Evolutionary conservation across 2,888 invertebrate genomes (phyloP).

Genomic region (Dryobotodes eremita): DNA sequence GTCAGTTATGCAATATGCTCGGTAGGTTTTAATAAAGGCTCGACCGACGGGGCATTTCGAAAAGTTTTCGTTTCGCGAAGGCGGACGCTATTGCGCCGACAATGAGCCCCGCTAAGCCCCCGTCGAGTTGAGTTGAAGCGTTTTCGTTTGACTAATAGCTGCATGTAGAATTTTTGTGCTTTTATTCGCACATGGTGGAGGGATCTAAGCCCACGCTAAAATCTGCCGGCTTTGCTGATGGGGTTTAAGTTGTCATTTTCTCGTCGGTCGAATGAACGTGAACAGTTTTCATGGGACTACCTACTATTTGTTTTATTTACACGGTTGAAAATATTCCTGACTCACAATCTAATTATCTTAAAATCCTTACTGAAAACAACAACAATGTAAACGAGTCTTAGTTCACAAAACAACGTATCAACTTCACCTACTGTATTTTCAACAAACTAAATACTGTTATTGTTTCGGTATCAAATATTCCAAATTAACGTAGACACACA

Average conservation of each 20-base stretch:
- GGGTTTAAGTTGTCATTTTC: conserved; percentile 44
- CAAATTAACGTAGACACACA: conserved; percentile 48
- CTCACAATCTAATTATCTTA: not conserved
- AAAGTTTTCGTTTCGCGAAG: conserved; percentile 89
- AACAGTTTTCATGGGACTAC: not conserved
- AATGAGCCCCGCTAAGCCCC: conserved; percentile 82
- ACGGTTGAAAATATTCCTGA: not conserved
- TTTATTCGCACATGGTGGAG: conserved; percentile 62
- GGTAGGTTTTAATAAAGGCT: conserved; percentile 89
- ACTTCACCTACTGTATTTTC: not conserved
- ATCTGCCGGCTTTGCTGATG: conserved; percentile 27
- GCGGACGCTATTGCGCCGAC: conserved; percentile 84
- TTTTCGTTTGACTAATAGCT: conserved; percentile 79
- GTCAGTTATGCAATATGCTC: conserved; percentile 88
- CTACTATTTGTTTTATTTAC: not conserved
- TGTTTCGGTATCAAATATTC: conserved; percentile 34
- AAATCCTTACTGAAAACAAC: not conserved
- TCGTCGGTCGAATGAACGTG: conserved; percentile 1
- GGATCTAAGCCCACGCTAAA: conserved; percentile 52
- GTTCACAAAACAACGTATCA: not conserved
- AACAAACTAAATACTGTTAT: conserved; percentile 14
- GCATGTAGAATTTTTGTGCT: conserved; percentile 72
- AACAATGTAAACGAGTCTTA: not conserved
- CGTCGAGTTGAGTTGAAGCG: conserved; percentile 77
- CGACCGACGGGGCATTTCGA: conserved; percentile 84